Evolutionary conservation across 1,140 invertebrate species (phyloP), one percentile per base, ranked within the genome.

Genomic region (Laodelphax striatellus): DNA sequence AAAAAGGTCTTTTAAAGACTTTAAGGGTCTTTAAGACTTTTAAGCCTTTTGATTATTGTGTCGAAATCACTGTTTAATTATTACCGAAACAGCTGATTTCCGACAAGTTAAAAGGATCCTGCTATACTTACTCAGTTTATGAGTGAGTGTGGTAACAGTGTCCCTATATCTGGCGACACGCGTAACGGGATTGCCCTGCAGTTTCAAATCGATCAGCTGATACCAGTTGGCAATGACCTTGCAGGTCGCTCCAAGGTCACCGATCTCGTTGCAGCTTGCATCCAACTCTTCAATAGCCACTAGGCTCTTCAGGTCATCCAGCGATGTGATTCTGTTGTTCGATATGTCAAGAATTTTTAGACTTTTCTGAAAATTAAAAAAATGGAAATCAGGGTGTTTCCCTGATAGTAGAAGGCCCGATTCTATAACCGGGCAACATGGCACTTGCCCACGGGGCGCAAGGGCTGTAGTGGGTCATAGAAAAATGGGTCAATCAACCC

Each of bases 181-280:
- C 5, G 74, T 77, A 62, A 85, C 77, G 4, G 82, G 80, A 69
- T 85, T 86, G 0, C 77, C 80, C 46, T 71, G 72, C 38, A 86
- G 76, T 61, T 74, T 77, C 0, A 79, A 65, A 55, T 82, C 76
- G 43, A 72, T 73, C 8, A 86, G 70, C 58, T 70, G 70, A 21
- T 69, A 63, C 60, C 83, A 73, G 17, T 72, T 76, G 53, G 71
- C 76, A 24, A 85, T 64, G 46, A 73, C 71, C 60, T 79, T 72
- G 42, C 75, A 77, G 17, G 80, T 63, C 63, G 77, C 73, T 57
- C 75, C 62, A 1, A 77, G 70, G 61, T 79, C 68, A 16, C 71
- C 64, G 8, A 82, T 66, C 1, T 70, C 64, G 70, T 82, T 82
- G 62, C 76, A 67, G 59, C 70, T 73, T 11, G 77, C 79, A 56